Conservation (phyloP, 2,797 vertebrate species). For the Sternarchorhynchus goeldii region DNA sequence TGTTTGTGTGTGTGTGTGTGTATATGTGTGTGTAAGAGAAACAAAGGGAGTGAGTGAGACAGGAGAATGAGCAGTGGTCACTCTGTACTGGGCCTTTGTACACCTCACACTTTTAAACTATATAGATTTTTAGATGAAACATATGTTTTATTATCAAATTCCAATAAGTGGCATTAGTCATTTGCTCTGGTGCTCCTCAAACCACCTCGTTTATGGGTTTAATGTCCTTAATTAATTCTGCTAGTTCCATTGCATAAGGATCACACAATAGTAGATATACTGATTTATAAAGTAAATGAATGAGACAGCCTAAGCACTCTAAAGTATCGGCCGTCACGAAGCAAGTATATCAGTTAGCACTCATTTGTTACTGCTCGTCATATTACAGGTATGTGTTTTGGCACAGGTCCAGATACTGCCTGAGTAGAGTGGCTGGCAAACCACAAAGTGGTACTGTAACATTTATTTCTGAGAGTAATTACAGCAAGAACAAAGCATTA, state of each 20-base stretch:
- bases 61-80: too few relatives aligned
- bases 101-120: neutral
- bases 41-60: too few relatives aligned
- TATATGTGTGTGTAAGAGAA: neutral
- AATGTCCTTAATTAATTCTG: constrained; percentile 71
- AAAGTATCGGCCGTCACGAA: neutral
- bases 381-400: neutral
- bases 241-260: constrained; percentile 62
- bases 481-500: constrained; percentile 8
- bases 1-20: constrained; percentile 22
- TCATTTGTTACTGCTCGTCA: neutral
- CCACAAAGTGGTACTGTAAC: neutral
- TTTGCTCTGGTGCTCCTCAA: constrained; percentile 60
- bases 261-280: constrained; percentile 60
- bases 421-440: neutral
- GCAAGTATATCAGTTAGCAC: neutral
- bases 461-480: neutral
- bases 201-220: constrained; percentile 63
- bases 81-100: too few relatives aligned
- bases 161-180: constrained; percentile 51
- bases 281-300: constrained; percentile 41
- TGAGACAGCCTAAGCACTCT: constrained; percentile 48
- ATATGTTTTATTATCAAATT: constrained; percentile 19
- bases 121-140: neutral
- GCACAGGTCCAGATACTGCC: neutral